Evolutionary conservation across 2,797 vertebrate species (phyloP).

Genomic region (Malacoraja senta): DNA sequence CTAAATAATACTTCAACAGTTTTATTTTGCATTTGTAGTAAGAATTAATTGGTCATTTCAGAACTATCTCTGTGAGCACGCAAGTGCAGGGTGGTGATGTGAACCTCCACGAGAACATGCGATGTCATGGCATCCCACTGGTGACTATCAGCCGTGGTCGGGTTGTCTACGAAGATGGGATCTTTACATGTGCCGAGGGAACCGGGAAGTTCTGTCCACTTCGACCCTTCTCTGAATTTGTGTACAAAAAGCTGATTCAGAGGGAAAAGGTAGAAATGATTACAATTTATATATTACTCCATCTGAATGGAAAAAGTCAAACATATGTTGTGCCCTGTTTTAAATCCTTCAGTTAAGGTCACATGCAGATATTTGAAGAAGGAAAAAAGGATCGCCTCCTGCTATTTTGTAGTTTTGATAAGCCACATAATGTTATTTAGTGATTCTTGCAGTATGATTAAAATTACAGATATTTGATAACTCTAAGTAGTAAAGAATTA

Average conservation of each 20-base stretch:
- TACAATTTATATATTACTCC: not conserved
- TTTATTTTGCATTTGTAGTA: not conserved
- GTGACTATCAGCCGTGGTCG: conserved; percentile 90
- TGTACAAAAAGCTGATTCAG: conserved; percentile 98
- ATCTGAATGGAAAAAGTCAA: not conserved
- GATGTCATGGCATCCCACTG: conserved; percentile 83
- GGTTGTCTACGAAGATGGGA: conserved; percentile 86
- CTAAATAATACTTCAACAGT: not conserved
- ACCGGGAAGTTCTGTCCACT: conserved; percentile 88
- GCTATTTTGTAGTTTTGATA: not conserved
- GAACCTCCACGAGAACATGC: conserved; percentile 88
- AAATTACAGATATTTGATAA: not conserved
- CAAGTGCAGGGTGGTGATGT: conserved; percentile 88
- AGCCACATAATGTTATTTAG: not conserved
- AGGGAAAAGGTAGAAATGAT: conserved; percentile 76
- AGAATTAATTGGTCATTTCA: conserved; percentile 46
- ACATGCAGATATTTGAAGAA: not conserved
- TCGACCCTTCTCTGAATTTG: conserved; percentile 85
- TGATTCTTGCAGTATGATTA: not conserved
- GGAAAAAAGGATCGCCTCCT: not conserved
- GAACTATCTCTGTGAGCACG: conserved; percentile 81
- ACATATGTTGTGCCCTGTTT: not conserved
- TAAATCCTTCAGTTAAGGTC: not conserved
- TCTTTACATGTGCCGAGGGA: conserved; percentile 90
- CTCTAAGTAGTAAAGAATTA: not conserved